These are phyloP conservation scores for Eilema sororculum DNA, from an alignment of 2,888 invertebrate species.

Conservation along the genomic window DNA sequence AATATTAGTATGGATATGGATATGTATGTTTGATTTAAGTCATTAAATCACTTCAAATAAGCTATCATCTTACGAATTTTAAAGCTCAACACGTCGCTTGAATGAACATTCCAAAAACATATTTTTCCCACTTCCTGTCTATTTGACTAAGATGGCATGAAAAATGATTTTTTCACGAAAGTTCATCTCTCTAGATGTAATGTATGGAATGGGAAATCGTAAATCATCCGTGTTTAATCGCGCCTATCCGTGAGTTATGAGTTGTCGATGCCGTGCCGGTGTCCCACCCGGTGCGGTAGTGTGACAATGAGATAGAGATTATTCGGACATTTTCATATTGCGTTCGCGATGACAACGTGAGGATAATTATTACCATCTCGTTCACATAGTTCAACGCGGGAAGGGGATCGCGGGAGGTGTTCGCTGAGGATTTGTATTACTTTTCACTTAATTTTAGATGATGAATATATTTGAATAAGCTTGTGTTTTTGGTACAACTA, in stretches of 20 bases:
- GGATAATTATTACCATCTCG: no score
- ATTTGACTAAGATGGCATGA: constrained; percentile 12
- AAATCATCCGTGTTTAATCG: constrained; percentile 55
- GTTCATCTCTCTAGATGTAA: not conserved
- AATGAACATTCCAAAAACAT: not conserved
- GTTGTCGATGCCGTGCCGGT: constrained; percentile 43
- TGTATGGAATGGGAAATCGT: constrained; percentile 28
- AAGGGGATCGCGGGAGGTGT: no score
- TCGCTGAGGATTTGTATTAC: no score
- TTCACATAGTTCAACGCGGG: no score
- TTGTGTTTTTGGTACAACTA: no score
- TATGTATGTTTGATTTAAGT: no score
- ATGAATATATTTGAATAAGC: no score
- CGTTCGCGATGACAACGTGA: not conserved
- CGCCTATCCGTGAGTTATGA: constrained; percentile 55
- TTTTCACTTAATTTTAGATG: no score
- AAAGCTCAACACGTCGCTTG: no score
- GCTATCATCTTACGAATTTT: no score
- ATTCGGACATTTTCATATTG: not conserved
- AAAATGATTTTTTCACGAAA: constrained; percentile 17
- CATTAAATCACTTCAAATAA: no score
- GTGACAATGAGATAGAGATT: not conserved
- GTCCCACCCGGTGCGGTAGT: constrained; percentile 22
- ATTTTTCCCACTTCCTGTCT: not conserved
- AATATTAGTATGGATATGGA: no score